Base-by-base conservation (phyloP, 1,140 invertebrate species). In the Aphis craccivora region DNA sequence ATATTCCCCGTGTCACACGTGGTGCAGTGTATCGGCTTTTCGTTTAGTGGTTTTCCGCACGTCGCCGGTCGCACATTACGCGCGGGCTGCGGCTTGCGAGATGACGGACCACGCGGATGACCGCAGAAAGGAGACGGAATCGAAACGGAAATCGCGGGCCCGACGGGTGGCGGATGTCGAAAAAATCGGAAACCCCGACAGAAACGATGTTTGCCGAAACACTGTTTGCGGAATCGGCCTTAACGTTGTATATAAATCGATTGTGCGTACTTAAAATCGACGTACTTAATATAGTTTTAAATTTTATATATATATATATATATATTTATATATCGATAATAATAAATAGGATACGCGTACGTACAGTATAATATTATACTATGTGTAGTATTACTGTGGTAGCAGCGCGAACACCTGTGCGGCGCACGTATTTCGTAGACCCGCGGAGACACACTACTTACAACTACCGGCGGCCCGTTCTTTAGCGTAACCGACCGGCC, bases 361-460 rank as follows among this genome's bases (percentile, higher is more conserved):
- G 43, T 30, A 9, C 4, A 11, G 53, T 35, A 25, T 14, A 55
- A 25, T 37, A 53, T 89, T n/a, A 11, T 40, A 40, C 3, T 1
- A 40, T 40, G 37, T 40, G 1, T 40, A 40, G 3, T 8, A 22
- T 83, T 18, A 22, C 45, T 5, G 23, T 45, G 87, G n/a, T 89
- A 86, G 53, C 51, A 88, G 37, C 89, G 89, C 53, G 37, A 22
- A 90, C 89, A 40, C 89, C 37, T 40, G 53, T 43, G 89, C 89
- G 40, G 55, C 87, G 25, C 89, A n/a, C 89, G 89, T 60, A 60
- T 53, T 60, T 43, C 89, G 89, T 67, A 67, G 53, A 90, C 89
- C 89, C 89, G 89, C 25, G 53, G 37, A 90, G 89, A 90, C 89
- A 90, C 89, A 90, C 89, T 35, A 55, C 88, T 90, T 67, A 55